Conservation (phyloP, 2,888 invertebrate species). For the Neocrepidodera transversa region DNA sequence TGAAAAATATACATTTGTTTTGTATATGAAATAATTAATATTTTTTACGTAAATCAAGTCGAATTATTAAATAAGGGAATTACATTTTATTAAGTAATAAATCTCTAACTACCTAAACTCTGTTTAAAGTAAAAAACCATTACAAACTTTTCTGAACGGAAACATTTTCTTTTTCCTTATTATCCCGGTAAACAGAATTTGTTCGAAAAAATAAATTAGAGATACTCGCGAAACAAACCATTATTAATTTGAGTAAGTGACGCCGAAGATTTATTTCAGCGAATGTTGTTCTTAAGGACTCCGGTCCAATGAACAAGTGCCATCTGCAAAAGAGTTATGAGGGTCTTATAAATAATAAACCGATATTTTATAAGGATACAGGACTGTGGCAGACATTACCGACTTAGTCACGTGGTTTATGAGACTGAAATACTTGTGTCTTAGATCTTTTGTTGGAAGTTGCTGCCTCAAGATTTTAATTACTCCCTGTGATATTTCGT, state of each 20-base stretch:
- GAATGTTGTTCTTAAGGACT: slow-evolving; percentile 37
- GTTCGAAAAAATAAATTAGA: not conserved
- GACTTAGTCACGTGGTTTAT: slow-evolving; percentile 51
- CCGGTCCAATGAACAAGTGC: slow-evolving; percentile 45
- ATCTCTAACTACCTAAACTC: no score
- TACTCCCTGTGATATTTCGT: not conserved
- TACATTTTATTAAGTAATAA: no score
- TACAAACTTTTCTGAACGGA: no score
- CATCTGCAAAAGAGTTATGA: slow-evolving; percentile 58
- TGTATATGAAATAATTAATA: no score
- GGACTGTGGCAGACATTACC: slow-evolving; percentile 55
- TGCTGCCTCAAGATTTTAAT: not conserved
- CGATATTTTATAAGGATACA: slow-evolving; percentile 57
- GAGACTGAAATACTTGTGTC: slow-evolving; percentile 40
- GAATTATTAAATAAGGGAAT: no score
- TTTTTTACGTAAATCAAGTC: no score
- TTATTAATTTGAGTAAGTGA: slow-evolving; percentile 26
- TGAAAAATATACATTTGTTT: no score
- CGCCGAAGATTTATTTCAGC: slow-evolving; percentile 27
- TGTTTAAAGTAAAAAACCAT: no score
- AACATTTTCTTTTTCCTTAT: no score
- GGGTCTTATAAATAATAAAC: slow-evolving; percentile 59
- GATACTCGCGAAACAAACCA: slow-evolving; percentile 6
- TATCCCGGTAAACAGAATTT: no score
- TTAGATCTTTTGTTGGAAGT: slow-evolving; percentile 10